Evolutionary conservation across 2,113 vertebrate genomes (phyloP).

Genomic region (Cavia porcellus): DNA sequence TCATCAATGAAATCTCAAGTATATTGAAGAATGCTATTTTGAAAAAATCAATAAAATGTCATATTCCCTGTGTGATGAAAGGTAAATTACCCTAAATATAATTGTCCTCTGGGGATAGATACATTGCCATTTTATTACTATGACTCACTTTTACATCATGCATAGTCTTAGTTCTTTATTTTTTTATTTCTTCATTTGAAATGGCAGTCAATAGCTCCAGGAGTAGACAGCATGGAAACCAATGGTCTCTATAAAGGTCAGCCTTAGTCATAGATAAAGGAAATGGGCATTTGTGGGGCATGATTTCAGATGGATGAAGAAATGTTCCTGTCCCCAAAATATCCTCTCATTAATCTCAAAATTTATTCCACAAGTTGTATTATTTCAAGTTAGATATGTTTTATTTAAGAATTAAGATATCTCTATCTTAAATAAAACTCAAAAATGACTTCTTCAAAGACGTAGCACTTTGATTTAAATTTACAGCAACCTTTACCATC

Average conservation of each 20-base stretch:
- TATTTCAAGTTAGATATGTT: neutral
- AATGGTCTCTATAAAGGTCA: slow-evolving; percentile 40
- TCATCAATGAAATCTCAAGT: neutral
- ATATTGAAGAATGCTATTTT: slow-evolving; percentile 31
- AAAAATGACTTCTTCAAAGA: slow-evolving; percentile 42
- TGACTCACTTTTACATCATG: slow-evolving; percentile 62
- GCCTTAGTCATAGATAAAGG: slow-evolving; percentile 56
- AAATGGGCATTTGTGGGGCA: neutral
- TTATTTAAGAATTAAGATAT: neutral
- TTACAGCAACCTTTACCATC: neutral
- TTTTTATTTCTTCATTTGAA: slow-evolving; percentile 1
- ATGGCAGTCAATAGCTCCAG: slow-evolving; percentile 5
- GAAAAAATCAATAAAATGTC: slow-evolving; percentile 1
- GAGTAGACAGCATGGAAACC: slow-evolving; percentile 5
- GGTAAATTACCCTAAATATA: slow-evolving; percentile 55
- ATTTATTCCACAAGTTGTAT: neutral
- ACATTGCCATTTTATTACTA: neutral
- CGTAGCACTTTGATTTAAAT: slow-evolving; percentile 18
- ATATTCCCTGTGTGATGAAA: slow-evolving; percentile 8
- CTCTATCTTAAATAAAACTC: too few species aligned
- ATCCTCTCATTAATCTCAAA: neutral
- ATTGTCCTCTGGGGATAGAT: slow-evolving; percentile 18
- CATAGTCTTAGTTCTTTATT: neutral
- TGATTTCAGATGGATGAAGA: slow-evolving; percentile 34
- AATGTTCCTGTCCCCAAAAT: neutral